Evolutionary conservation across 2,113 vertebrate species (phyloP).

Genomic region (Dryoscopus gambensis): DNA sequence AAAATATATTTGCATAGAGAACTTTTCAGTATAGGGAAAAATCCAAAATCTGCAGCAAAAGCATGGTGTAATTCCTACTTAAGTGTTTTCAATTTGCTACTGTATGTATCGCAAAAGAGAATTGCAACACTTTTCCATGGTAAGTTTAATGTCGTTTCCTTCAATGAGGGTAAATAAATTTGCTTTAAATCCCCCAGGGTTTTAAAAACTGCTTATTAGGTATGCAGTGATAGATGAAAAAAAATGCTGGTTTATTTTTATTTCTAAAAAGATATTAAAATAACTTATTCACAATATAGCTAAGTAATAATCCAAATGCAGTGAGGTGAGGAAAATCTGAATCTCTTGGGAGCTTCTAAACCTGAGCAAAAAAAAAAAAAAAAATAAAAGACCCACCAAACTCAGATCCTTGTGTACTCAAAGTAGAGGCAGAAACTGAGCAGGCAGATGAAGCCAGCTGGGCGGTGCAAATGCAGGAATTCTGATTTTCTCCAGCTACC

Average conservation of each 20-base stretch:
- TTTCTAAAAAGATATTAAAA: not conserved
- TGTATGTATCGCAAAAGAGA: not conserved
- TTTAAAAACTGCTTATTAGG: not conserved
- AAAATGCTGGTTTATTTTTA: not conserved
- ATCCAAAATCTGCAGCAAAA: not conserved
- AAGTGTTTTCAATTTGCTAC: constrained; percentile 13
- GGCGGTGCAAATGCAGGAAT: not conserved
- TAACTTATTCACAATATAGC: constrained; percentile 2
- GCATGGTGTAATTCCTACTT: not conserved
- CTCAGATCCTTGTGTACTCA: not conserved
- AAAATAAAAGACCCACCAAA: not conserved
- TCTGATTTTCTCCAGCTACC: not conserved
- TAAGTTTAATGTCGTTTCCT: not conserved
- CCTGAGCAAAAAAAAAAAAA: not conserved
- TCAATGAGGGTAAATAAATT: constrained; percentile 51
- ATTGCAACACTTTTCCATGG: not conserved
- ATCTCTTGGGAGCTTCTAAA: constrained; percentile 34
- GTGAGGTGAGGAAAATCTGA: not conserved
- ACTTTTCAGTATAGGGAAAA: not conserved
- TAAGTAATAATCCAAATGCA: constrained; percentile 32
- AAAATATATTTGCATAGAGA: not conserved
- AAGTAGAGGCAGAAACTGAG: not conserved
- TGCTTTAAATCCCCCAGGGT: constrained; percentile 14
- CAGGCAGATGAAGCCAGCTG: not conserved
- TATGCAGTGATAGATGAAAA: not conserved